A percentile compares a stretch with the other conserved stretches of the same genome.
Evolutionary conservation across 2,113 vertebrate species (phyloP).

Genomic region (Heliornis fulica): DNA sequence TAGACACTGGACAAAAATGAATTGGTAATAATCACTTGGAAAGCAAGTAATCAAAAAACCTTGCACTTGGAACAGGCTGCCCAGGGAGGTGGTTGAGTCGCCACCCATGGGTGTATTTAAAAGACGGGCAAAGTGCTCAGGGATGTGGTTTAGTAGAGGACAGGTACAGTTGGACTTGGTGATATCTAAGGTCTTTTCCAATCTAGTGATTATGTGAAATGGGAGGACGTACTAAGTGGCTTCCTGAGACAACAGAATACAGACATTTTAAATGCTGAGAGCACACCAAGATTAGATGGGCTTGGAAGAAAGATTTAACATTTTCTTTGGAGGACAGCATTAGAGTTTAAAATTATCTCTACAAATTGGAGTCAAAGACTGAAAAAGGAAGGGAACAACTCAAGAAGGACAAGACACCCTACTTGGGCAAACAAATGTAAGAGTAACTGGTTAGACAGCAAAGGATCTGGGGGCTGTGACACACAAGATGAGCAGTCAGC

Average conservation of each 20-base stretch:
- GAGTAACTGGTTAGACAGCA: not conserved
- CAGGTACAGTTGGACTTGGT: no score
- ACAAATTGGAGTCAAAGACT: not conserved
- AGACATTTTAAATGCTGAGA: not conserved
- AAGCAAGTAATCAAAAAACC: not conserved
- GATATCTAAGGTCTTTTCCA: no score
- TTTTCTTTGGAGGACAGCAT: not conserved
- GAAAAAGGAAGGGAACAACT: not conserved
- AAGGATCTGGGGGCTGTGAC: not conserved
- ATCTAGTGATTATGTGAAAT: no score
- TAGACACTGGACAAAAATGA: not conserved
- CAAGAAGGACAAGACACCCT: not conserved
- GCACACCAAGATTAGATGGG: not conserved
- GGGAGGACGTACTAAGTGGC: not conserved
- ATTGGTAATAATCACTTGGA: conserved; percentile 7
- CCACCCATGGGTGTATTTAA: no score
- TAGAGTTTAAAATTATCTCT: not conserved
- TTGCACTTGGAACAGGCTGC: no score
- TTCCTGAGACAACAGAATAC: not conserved
- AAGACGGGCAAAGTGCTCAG: no score
- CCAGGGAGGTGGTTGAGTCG: no score
- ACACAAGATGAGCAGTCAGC: not conserved
- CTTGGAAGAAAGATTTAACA: not conserved
- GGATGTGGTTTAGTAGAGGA: no score
- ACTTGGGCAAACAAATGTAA: not conserved